Evolutionary conservation across 53 echinoderm and acorn worm species (phyloP).

Genomic region (Glandiceps talaboti): DNA sequence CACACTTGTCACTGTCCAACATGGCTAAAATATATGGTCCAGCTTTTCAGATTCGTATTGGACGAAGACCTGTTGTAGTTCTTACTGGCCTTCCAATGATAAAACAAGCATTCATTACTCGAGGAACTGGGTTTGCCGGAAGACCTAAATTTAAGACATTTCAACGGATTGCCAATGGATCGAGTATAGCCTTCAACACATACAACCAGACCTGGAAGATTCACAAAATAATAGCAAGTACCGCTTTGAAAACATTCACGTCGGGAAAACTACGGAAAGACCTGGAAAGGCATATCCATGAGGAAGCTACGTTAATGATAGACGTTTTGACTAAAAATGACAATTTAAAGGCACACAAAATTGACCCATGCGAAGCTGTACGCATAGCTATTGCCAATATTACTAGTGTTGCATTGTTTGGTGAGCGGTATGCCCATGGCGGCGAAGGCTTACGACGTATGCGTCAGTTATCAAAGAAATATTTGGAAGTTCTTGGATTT

Average conservation of each 20-base stretch:
- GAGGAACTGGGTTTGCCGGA: constrained; percentile 78
- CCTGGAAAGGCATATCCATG: constrained; percentile 37
- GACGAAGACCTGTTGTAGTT: constrained; percentile 79
- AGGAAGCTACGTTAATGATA: constrained; percentile 51
- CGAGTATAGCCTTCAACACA: constrained; percentile 27
- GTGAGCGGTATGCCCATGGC: constrained; percentile 30
- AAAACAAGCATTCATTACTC: constrained; percentile 67
- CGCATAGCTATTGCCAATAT: background rate
- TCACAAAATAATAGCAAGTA: constrained; percentile 42
- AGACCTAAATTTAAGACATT: constrained; percentile 49
- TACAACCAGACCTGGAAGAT: constrained; percentile 49
- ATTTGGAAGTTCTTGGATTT: constrained; percentile 32
- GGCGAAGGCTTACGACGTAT: constrained; percentile 30
- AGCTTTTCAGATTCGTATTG: constrained; percentile 79
- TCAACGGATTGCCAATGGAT: constrained; percentile 25
- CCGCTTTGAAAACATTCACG: constrained; percentile 58
- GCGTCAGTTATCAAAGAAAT: constrained; percentile 31
- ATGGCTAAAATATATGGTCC: constrained; percentile 56
- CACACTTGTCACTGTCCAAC: constrained; percentile 28
- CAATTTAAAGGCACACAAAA: constrained; percentile 25
- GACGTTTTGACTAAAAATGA: constrained; percentile 33
- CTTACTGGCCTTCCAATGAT: constrained; percentile 76
- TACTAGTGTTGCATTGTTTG: constrained; percentile 39
- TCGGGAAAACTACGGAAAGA: constrained; percentile 20
- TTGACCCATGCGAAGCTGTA: constrained; percentile 13